A percentile compares a stretch with the other conserved stretches of the same genome.
These are phyloP conservation scores for Melanotus villosus DNA, from an alignment of 2,888 invertebrate species.

Conservation along the genomic window DNA sequence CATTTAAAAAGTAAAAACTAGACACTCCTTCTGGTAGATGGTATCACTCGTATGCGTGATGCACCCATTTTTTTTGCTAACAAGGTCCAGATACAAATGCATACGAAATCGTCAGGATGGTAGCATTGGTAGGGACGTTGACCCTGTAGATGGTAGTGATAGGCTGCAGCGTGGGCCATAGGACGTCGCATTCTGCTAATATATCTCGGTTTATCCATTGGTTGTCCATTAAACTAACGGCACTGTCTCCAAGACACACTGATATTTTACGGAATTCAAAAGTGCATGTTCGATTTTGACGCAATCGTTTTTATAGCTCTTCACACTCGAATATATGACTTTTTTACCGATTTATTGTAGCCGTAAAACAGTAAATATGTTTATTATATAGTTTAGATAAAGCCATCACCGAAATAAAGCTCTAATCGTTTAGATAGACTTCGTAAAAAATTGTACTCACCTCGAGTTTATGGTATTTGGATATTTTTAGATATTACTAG, in stretches of 20 bases:
- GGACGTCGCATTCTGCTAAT: constrained; percentile 61
- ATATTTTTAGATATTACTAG: not conserved
- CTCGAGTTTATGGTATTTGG: not conserved
- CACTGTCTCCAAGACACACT: constrained; percentile 54
- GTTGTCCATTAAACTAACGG: constrained; percentile 61
- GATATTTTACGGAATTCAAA: constrained; percentile 56
- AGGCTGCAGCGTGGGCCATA: constrained; percentile 61
- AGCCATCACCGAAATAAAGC: not conserved
- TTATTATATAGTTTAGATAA: constrained; percentile 9
- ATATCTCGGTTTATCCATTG: constrained; percentile 58
- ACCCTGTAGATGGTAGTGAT: constrained; percentile 64
- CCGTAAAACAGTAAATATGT: constrained; percentile 12
- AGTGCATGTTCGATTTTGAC: constrained; percentile 51
- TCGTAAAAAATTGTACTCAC: not conserved
- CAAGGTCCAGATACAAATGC: constrained; percentile 44
- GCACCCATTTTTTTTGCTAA: constrained; percentile 46
- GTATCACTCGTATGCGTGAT: constrained; percentile 38
- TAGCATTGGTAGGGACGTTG: constrained; percentile 54
- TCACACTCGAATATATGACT: constrained; percentile 20
- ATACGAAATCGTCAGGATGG: constrained; percentile 45
- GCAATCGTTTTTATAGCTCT: constrained; percentile 30
- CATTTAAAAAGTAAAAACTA: not conserved
- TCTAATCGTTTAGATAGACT: not conserved
- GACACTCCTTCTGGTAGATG: constrained; percentile 18
- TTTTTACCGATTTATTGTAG: constrained; percentile 17